These are phyloP conservation scores for Spinus olivaceus DNA, from an alignment of 2,797 vertebrate species.

Conservation along the genomic window DNA sequence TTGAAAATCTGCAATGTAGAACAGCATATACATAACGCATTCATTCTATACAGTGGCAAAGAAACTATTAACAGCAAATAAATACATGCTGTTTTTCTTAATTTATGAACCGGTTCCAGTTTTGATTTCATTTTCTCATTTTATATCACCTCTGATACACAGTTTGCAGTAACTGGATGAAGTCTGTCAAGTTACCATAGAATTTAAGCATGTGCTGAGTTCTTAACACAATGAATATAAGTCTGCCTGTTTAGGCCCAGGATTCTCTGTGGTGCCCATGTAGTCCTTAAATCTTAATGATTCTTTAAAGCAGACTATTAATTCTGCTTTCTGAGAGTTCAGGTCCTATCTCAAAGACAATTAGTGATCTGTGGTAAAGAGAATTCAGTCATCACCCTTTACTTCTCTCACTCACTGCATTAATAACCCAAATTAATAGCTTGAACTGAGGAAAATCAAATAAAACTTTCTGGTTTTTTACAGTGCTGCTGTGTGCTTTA, in stretches of 20 bases:
- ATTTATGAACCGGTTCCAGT: neutral
- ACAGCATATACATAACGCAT: neutral
- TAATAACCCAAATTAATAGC: neutral
- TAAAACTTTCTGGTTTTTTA: neutral
- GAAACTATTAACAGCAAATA: neutral
- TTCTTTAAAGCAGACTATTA: neutral
- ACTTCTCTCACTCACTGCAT: neutral
- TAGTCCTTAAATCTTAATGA: neutral
- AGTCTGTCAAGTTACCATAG: neutral
- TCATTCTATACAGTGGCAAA: neutral
- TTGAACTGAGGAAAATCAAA: neutral
- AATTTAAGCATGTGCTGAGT: neutral
- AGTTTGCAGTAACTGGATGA: neutral
- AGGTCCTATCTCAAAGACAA: neutral
- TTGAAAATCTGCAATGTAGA: slow-evolving; percentile 31
- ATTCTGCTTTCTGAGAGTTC: neutral
- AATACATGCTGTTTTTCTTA: neutral
- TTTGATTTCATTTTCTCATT: neutral
- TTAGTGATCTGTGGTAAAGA: neutral
- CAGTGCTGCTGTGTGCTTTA: neutral
- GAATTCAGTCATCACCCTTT: neutral
- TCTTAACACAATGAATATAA: neutral
- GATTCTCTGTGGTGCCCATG: neutral
- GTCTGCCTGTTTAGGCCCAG: neutral
- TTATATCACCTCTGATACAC: neutral